Base-by-base conservation (phyloP, 2,888 invertebrate species). In the Altica lythri region DNA sequence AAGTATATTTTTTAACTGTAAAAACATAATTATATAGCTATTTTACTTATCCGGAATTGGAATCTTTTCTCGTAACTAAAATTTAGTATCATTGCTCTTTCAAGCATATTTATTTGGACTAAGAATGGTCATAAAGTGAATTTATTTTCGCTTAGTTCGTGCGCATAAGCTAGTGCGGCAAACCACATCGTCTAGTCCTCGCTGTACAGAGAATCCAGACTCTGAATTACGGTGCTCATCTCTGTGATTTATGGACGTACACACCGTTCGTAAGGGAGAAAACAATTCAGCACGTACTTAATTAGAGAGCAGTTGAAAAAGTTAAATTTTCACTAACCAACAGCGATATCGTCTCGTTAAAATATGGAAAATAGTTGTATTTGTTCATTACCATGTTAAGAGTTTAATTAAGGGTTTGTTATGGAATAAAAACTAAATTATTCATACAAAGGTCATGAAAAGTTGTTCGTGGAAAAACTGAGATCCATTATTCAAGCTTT, bases 61-160 rank as follows among this genome's bases (percentile, higher is more conserved):
- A n/a, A n/a, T n/a, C n/a, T n/a, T n/a, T n/a, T n/a, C n/a, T n/a
- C n/a, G n/a, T n/a, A n/a, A n/a, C n/a, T n/a, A 12, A 30, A 30
- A 30, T 30, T 12, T 9, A 27, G 9, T n/a, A 27, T 27, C n/a
- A 9, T 13, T 6, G 12, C 13, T 30, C 4, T 1, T 12, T 2
- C 3, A 3, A 4, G 18, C 40, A 40, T 29, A 48, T 48, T 48
- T 17, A 48, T 48, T 48, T n/a, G 18, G 38, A 18, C 38, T 29
- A 38, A 48, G 38, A 38, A 45, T 45, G 32, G 47, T 38, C 18
- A 48, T 48, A 48, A 48, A 48, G 38, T 37, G 38, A 48, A 48
- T 48, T 29, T 48, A 48, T 48, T 48, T 48, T 29, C 25, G 27
- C 29, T 38, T 27, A 48, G 47, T 30, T 48, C 14, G 32, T 27